Evolutionary conservation across 2,113 vertebrate species (phyloP).

Genomic region (Sinocyclocheilus rhinocerous): DNA sequence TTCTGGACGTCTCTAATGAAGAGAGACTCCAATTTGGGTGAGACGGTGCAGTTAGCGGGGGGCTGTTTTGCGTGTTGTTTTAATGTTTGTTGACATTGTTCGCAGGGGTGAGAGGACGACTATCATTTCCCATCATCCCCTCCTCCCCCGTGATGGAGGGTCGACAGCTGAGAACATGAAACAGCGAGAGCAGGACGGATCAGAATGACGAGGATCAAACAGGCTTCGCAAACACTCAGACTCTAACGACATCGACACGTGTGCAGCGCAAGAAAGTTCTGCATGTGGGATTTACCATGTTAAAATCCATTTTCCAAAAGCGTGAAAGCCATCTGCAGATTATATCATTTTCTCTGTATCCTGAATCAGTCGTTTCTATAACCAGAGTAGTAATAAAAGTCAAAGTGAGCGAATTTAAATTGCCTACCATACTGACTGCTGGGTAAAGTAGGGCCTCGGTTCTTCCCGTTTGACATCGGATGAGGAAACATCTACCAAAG

Average conservation of each 20-base stretch:
- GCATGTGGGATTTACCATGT: no score
- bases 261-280: background rate
- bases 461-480: conserved; percentile 90
- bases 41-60: background rate
- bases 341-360: background rate
- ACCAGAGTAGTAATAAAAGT: background rate
- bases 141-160: conserved; percentile 62
- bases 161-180: conserved; percentile 70
- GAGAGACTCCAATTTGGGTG: background rate
- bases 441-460: conserved; percentile 83
- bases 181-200: background rate
- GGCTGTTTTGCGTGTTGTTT: conserved; percentile 37
- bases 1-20: background rate
- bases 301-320: background rate
- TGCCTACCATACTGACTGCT: conserved; percentile 86
- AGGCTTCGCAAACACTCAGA: conserved; percentile 9
- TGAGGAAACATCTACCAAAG: conserved; percentile 92
- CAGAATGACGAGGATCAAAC: background rate
- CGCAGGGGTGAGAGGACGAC: conserved; percentile 10
- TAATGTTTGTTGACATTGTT: conserved; percentile 36
- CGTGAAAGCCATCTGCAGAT: background rate
- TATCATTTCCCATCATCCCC: conserved; percentile 54
- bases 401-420: conserved; percentile 75
- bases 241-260: background rate
- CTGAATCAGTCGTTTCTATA: background rate